Evolutionary conservation across 2,113 vertebrate genomes (phyloP).

Genomic region (Cynoglossus semilaevis): DNA sequence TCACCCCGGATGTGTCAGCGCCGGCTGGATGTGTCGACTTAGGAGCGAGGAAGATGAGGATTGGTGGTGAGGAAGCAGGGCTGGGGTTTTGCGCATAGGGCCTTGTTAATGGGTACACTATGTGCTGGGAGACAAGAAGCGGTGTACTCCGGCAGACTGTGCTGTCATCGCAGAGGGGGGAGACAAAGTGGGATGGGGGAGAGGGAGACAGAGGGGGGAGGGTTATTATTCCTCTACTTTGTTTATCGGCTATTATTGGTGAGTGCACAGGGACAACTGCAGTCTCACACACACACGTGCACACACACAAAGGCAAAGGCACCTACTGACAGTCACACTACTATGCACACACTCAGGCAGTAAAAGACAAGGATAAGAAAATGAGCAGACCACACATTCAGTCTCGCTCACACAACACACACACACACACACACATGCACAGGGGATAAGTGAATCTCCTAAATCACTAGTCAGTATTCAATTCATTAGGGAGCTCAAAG

Average conservation of each 20-base stretch:
- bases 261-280: slow-evolving; percentile 9
- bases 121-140: slow-evolving; percentile 54
- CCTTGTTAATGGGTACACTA: slow-evolving; percentile 56
- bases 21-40: slow-evolving; percentile 30
- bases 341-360: background rate
- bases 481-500: slow-evolving; percentile 65
- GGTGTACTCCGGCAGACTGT: slow-evolving; percentile 45
- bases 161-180: slow-evolving; percentile 49
- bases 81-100: slow-evolving; percentile 8
- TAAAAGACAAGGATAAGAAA: slow-evolving; percentile 14
- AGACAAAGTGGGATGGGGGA: slow-evolving; percentile 22
- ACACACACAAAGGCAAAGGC: background rate
- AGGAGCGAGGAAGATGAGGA: slow-evolving; percentile 24
- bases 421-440: slow-evolving; percentile 9
- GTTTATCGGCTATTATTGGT: slow-evolving; percentile 34
- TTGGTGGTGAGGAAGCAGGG: background rate
- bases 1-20: slow-evolving; percentile 19
- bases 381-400: slow-evolving; percentile 30
- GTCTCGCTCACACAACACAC: slow-evolving; percentile 21
- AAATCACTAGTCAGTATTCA: slow-evolving; percentile 55
- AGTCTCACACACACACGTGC: slow-evolving; percentile 7
- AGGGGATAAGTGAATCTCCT: slow-evolving; percentile 55
- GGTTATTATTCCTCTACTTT: slow-evolving; percentile 36
- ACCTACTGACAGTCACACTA: slow-evolving; percentile 3
- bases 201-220: slow-evolving; percentile 1